Conservation (phyloP, 2,888 invertebrate species). For the Drosophila leonis region DNA sequence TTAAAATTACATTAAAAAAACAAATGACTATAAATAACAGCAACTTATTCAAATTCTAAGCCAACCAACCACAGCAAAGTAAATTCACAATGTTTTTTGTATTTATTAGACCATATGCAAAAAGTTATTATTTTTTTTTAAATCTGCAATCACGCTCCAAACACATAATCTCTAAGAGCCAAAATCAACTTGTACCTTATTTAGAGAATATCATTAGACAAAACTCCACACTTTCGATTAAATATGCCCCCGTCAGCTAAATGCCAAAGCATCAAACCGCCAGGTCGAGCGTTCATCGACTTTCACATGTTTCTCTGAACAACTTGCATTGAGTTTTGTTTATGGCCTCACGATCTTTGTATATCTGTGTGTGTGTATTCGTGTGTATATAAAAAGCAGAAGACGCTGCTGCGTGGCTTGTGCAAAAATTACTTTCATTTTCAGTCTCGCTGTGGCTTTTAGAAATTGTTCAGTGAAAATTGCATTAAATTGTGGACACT, state of each 20-base stretch:
- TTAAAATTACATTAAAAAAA: neutral
- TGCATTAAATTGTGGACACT: constrained; percentile 38
- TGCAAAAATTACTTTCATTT: constrained; percentile 67
- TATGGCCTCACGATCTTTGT: constrained; percentile 65
- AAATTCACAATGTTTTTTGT: neutral
- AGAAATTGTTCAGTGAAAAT: constrained; percentile 74
- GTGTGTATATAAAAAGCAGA: constrained; percentile 35
- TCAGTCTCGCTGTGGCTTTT: constrained; percentile 41
- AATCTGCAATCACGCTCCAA: neutral
- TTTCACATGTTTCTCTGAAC: constrained; percentile 53
- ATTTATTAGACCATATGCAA: neutral
- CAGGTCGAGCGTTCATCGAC: constrained; percentile 40
- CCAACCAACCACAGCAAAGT: neutral
- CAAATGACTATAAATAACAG: neutral
- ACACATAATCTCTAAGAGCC: neutral
- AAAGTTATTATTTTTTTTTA: neutral
- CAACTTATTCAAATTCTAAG: neutral
- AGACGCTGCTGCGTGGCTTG: constrained; percentile 37
- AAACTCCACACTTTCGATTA: constrained; percentile 57
- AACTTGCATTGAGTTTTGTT: constrained; percentile 39
- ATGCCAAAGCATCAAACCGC: constrained; percentile 25
- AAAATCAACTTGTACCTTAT: constrained; percentile 3
- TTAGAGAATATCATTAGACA: constrained; percentile 44
- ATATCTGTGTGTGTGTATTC: constrained; percentile 42
- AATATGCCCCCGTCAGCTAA: constrained; percentile 7